Conservation (phyloP, 37 sponge, comb jelly and placozoan species). For the Cladorhizidae sp. region DNA sequence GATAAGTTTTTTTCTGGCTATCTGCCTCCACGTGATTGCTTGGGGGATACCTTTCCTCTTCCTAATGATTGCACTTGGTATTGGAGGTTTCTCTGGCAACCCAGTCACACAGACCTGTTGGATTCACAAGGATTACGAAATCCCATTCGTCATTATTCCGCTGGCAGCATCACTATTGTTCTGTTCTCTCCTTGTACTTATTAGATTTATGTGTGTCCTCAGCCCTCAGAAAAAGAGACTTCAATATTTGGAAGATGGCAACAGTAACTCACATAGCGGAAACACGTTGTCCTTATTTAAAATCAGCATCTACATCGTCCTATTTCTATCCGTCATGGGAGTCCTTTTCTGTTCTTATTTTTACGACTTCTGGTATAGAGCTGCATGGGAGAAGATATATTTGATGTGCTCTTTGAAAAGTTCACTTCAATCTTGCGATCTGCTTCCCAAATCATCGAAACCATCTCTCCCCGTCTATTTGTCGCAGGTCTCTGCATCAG, state of each 20-base stretch:
- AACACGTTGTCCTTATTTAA: neutral
- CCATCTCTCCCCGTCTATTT: slow-evolving; percentile 14
- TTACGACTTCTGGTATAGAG: slow-evolving; percentile 37
- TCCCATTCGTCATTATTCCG: slow-evolving; percentile 51
- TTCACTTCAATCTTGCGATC: neutral
- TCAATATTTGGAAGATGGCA: neutral
- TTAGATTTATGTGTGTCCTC: slow-evolving; percentile 34
- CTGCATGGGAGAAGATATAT: slow-evolving; percentile 31
- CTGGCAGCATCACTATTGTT: slow-evolving; percentile 16
- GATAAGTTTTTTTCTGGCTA: neutral
- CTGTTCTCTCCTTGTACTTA: slow-evolving; percentile 38
- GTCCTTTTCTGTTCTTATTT: slow-evolving; percentile 21
- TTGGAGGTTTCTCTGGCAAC: slow-evolving; percentile 18
- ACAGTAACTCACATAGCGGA: neutral
- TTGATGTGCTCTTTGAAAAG: neutral
- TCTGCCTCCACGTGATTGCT: slow-evolving; percentile 29
- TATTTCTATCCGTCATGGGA: slow-evolving; percentile 36
- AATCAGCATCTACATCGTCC: slow-evolving; percentile 16
- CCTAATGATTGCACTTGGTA: slow-evolving; percentile 13
- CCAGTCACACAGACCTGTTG: slow-evolving; percentile 37
- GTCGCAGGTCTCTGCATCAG: neutral
- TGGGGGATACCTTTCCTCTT: slow-evolving; percentile 59
- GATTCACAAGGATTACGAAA: slow-evolving; percentile 26
- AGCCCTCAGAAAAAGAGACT: slow-evolving; percentile 2
- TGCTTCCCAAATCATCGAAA: neutral